Evolutionary conservation across 2,888 invertebrate genomes (phyloP), one percentile per base, ranked within the genome.

Genomic region (Syritta pipiens): DNA sequence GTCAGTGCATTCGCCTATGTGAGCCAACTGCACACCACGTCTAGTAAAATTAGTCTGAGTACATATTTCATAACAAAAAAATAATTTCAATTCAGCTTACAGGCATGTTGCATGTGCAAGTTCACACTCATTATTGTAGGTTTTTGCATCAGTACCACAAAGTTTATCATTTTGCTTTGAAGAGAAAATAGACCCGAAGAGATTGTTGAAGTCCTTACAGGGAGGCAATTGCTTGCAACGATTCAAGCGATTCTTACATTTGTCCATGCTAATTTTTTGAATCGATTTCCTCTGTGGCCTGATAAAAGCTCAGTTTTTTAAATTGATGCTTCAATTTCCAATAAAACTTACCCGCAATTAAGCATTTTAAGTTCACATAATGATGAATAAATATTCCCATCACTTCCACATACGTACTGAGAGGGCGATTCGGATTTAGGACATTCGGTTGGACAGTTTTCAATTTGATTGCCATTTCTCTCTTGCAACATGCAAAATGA

Each of bases 291-390:
- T 85, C 51, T 87, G 88, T 0, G 88, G 86, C 6, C 88, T 88
- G 28, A 55, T 49, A 3, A n/a, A 14, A 3, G 4, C 30, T 6
- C 17, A 22, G 1, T 12, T 1, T 12, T 10, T 12, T 14, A 32
- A 37, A 5, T 17, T 9, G 3, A 1, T 9, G 4, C 6, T 37
- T 17, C n/a, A n/a, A n/a, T n/a, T n/a, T n/a, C n/a, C n/a, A n/a
- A 9, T 9, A 35, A 19, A 35, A 87, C 92, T 91, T 86, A 96
- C 96, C 96, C 96, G 89, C 96, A 96, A 86, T 96, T 96, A 19
- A 96, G 91, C 92, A 96, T 93, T 87, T 93, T 93, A 89, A 97
- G 92, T 86, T 97, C 96, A 85, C 97, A 97, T 83, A 96, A 94
- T 84, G 94, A 96, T 81, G 93, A 92, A 89, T 97, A 97, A 74